Evolutionary conservation across 2,797 vertebrate genomes (phyloP).

Genomic region (Tokudaia muenninki): DNA sequence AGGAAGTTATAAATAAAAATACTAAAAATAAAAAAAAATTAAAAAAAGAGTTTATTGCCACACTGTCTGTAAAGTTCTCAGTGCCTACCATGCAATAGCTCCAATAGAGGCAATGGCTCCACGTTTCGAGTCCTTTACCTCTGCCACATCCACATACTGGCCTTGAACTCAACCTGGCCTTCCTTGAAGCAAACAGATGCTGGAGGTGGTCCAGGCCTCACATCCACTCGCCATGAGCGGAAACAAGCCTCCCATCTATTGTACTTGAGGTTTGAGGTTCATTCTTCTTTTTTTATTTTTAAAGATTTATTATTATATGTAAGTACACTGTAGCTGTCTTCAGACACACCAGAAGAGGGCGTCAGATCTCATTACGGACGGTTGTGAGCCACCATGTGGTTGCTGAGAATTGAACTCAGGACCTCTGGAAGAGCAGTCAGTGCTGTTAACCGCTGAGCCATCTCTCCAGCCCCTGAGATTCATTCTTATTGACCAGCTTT

Average conservation of each 20-base stretch:
- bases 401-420: too few relatives aligned
- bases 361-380: too few relatives aligned
- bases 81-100: neutral
- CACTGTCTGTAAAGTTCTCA: neutral
- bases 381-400: too few relatives aligned
- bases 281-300: neutral
- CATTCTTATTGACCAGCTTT: neutral
- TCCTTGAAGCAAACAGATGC: slow-evolving; percentile 11
- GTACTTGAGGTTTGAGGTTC: neutral
- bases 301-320: too few relatives aligned
- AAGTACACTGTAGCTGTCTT: too few relatives aligned
- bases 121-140: neutral
- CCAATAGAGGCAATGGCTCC: neutral
- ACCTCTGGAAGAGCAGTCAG: too few relatives aligned
- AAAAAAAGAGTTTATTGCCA: neutral
- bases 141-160: neutral
- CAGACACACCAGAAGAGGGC: too few relatives aligned
- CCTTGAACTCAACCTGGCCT: slow-evolving; percentile 29
- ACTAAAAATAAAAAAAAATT: slow-evolving; percentile 18
- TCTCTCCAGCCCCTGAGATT: neutral
- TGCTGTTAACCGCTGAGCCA: too few relatives aligned
- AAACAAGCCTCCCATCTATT: neutral
- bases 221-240: slow-evolving; percentile 27
- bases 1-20: slow-evolving; percentile 53
- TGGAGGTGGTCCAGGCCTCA: neutral